These are phyloP conservation scores for Arctocebus calabarensis DNA, from an alignment of 2,797 vertebrate genomes.

Conservation along the genomic window DNA sequence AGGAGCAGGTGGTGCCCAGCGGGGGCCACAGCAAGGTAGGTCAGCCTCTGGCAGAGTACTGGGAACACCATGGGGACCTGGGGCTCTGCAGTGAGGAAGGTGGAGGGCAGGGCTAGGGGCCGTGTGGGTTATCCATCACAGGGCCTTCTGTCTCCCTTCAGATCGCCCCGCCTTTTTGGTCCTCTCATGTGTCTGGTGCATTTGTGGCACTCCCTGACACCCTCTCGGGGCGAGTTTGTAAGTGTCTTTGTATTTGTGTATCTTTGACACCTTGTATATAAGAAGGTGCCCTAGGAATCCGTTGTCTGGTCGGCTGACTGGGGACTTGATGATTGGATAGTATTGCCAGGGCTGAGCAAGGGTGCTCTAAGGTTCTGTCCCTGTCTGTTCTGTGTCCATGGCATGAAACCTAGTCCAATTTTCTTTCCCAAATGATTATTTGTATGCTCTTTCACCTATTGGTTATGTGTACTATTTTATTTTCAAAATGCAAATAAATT, in stretches of 20 bases:
- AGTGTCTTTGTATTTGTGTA: not conserved
- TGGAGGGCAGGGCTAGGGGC: not conserved
- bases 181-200: not conserved
- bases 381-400: not conserved
- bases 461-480: not conserved
- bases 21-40: conserved; percentile 86
- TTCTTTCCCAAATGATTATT: conserved; percentile 8
- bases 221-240: not conserved
- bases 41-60: not conserved
- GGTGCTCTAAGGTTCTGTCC: not conserved
- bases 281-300: not conserved
- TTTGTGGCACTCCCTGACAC: not conserved
- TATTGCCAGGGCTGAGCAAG: not conserved
- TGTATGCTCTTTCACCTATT: not conserved
- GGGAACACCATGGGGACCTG: not conserved
- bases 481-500: conserved; percentile 43
- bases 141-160: not conserved
- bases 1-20: conserved; percentile 81
- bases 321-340: not conserved
- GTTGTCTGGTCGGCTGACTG: not conserved
- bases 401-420: not conserved
- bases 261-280: not conserved
- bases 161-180: not conserved
- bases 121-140: not conserved
- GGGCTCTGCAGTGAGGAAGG: not conserved